These are phyloP conservation scores for Parauchenoglanis punctatus DNA, from an alignment of 2,797 vertebrate genomes.

Conservation along the genomic window DNA sequence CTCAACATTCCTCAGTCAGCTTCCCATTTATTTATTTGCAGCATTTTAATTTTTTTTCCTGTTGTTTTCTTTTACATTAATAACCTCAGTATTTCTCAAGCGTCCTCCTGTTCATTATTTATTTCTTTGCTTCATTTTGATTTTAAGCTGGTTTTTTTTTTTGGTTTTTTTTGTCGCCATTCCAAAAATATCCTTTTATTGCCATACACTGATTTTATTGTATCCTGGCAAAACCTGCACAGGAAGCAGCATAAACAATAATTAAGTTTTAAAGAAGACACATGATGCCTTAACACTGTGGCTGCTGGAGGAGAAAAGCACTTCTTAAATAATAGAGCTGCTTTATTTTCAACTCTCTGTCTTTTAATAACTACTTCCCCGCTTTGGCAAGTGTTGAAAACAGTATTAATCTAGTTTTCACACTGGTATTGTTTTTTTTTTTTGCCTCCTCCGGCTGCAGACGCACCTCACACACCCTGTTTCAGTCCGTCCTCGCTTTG, in stretches of 20 bases:
- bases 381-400: conserved; percentile 34
- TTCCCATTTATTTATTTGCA: not conserved
- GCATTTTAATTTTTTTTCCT: not conserved
- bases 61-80: not conserved
- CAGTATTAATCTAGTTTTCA: conserved; percentile 16
- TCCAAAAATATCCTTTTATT: not conserved
- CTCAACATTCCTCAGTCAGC: not conserved
- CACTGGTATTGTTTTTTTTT: not conserved
- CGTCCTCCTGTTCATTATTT: not conserved
- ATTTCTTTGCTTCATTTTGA: not conserved
- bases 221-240: not conserved
- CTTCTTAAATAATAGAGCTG: not conserved
- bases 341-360: conserved; percentile 9
- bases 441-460: not conserved
- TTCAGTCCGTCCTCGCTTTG: conserved; percentile 19
- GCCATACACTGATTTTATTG: not conserved
- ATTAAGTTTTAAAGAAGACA: conserved; percentile 21
- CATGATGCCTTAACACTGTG: not conserved
- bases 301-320: not conserved
- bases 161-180: not conserved
- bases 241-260: conserved; percentile 5
- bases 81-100: not conserved
- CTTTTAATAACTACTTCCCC: conserved; percentile 20
- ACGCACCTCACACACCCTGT: conserved; percentile 13
- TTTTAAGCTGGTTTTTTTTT: not conserved